Conservation (phyloP, 1,140 invertebrate genomes). For the Platyscapa corneri region DNA sequence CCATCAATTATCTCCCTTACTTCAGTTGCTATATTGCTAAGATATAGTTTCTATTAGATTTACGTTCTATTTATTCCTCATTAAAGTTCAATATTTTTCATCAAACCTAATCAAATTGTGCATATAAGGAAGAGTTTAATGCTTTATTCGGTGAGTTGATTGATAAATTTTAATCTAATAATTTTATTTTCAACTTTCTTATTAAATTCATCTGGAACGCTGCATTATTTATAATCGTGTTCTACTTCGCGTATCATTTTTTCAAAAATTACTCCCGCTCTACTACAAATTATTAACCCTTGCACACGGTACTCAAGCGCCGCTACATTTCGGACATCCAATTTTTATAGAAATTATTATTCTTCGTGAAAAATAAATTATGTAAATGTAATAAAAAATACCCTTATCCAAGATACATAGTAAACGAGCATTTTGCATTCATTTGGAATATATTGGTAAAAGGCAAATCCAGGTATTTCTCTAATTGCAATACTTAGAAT, state of each 20-base stretch:
- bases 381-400: constrained; percentile 8
- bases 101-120: neutral
- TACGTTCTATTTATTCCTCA: neutral
- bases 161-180: constrained; percentile 16
- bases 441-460: neutral
- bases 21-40: neutral
- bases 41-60: neutral
- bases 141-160: neutral
- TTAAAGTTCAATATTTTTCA: neutral
- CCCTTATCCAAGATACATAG: neutral
- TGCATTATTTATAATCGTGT: constrained; percentile 8
- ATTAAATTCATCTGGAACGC: neutral
- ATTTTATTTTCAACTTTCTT: constrained; percentile 23
- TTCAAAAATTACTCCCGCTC: neutral
- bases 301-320: neutral
- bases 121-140: neutral
- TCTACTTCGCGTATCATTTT: neutral
- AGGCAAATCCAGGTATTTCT: no score
- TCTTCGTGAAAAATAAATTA: neutral
- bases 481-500: no score
- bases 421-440: neutral
- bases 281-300: constrained; percentile 15
- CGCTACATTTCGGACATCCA: neutral
- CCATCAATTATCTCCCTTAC: neutral
- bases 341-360: constrained; percentile 26